These are phyloP conservation scores for Epirrhoe alternata DNA, from an alignment of 2,888 invertebrate genomes.

Conservation along the genomic window DNA sequence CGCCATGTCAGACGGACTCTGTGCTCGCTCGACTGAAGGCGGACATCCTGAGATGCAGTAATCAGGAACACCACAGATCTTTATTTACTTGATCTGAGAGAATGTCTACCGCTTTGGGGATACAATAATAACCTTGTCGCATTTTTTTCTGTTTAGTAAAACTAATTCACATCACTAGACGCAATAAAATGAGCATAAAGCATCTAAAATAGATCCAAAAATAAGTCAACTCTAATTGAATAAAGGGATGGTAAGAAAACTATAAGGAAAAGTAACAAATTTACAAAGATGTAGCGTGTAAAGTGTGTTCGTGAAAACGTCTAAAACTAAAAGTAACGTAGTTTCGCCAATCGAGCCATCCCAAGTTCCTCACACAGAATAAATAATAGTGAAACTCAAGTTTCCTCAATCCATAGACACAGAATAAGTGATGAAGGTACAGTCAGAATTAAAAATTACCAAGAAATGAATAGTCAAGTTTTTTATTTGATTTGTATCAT, in stretches of 20 bases:
- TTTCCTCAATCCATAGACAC: neutral
- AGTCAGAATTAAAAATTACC: neutral
- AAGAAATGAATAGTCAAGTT: neutral
- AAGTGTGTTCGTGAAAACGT: neutral
- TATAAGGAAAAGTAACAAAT: neutral
- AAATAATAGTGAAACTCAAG: slow-evolving; percentile 5
- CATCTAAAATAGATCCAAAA: neutral
- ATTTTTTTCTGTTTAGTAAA: too few species aligned
- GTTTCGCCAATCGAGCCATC: slow-evolving; percentile 13
- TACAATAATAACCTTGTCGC: too few species aligned
- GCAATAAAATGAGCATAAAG: neutral
- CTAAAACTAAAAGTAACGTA: slow-evolving; percentile 9
- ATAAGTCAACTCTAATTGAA: neutral
- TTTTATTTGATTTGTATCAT: neutral
- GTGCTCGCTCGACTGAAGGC: too few species aligned
- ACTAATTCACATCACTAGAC: too few species aligned
- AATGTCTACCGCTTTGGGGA: too few species aligned
- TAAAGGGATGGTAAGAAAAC: neutral
- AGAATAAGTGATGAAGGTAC: slow-evolving; percentile 9
- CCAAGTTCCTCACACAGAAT: slow-evolving; percentile 16
- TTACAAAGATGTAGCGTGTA: neutral
- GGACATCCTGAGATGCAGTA: too few species aligned
- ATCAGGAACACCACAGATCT: too few species aligned
- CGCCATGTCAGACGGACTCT: too few species aligned
- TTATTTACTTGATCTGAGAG: too few species aligned